Conservation (phyloP, 2,888 invertebrate genomes). For the Serripes groenlandicus region DNA sequence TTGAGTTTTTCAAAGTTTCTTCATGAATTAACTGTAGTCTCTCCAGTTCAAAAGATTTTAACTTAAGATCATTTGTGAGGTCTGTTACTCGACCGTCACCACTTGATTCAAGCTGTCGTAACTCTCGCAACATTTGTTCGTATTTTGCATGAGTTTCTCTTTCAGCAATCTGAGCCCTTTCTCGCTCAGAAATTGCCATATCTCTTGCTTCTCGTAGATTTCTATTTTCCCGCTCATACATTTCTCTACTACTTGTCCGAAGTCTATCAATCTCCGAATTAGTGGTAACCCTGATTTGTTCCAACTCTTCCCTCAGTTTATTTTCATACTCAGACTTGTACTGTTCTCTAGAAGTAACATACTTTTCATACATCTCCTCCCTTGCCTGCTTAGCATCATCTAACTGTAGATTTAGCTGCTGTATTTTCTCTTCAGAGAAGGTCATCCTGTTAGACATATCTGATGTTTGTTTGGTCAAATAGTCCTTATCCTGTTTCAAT, state of each 20-base stretch:
- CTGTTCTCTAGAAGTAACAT: conserved; percentile 85
- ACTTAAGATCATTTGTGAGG: conserved; percentile 84
- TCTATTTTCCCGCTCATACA: conserved; percentile 86
- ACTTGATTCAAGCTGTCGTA: conserved; percentile 81
- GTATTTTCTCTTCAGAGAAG: conserved; percentile 83
- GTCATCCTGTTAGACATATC: conserved; percentile 79
- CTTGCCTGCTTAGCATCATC: conserved; percentile 84
- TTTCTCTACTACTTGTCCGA: conserved; percentile 83
- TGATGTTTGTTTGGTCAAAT: conserved; percentile 82
- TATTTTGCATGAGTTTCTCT: conserved; percentile 83
- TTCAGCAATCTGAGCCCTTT: conserved; percentile 79
- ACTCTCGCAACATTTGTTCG: conserved; percentile 84
- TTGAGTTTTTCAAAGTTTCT: conserved; percentile 84
- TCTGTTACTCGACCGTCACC: conserved; percentile 82
- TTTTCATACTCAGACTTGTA: conserved; percentile 86
- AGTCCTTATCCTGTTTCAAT: conserved; percentile 85
- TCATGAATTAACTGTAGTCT: conserved; percentile 84
- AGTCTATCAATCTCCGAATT: conserved; percentile 85
- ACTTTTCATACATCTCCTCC: conserved; percentile 86
- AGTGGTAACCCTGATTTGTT: conserved; percentile 83
- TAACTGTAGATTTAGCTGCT: conserved; percentile 79
- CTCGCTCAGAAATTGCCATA: conserved; percentile 84
- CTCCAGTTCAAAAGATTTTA: conserved; percentile 86
- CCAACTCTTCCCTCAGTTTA: conserved; percentile 84
- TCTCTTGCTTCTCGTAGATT: conserved; percentile 85